phyloP scores from a whole-genome alignment of 2,797 vertebrate species.

The Pseudotriccus pelzelni region DNA sequence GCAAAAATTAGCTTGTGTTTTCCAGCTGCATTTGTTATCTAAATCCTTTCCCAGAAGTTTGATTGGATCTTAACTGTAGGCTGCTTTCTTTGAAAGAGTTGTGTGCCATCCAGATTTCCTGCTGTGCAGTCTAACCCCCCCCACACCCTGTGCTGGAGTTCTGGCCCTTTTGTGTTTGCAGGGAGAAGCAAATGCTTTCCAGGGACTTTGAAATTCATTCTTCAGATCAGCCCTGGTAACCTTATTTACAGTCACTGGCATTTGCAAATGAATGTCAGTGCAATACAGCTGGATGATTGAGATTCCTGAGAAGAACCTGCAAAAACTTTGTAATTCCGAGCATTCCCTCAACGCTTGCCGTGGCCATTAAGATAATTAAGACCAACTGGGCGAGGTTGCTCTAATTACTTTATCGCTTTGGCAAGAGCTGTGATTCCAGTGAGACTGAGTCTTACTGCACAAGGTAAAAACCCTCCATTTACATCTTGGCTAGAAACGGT shows the following conservation, averaged over 20 bases:
- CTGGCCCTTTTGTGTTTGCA: not conserved
- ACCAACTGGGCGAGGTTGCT: not conserved
- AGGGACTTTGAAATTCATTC: not conserved
- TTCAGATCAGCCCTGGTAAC: not conserved
- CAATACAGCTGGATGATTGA: not conserved
- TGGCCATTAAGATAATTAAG: not conserved
- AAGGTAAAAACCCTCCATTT: rapidly evolving
- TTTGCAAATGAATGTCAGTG: not conserved
- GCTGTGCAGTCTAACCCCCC: not conserved
- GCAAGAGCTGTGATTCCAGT: not conserved
- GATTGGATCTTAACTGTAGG: not conserved
- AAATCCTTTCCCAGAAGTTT: not conserved
- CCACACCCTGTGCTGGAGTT: rapidly evolving
- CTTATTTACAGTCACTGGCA: not conserved
- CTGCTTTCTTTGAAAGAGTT: not conserved
- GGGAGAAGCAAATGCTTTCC: not conserved
- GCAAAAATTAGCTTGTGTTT: not conserved
- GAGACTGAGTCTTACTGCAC: not conserved
- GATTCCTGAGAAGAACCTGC: not conserved
- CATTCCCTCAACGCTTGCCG: not conserved
- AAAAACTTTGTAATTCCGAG: not conserved
- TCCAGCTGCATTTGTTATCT: not conserved
- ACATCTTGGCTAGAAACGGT: too few species aligned
- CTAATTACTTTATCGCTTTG: rapidly evolving
- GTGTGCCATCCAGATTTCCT: not conserved